Evolutionary conservation across 2,888 invertebrate genomes (phyloP).

Genomic region (Dasypogon diadema): DNA sequence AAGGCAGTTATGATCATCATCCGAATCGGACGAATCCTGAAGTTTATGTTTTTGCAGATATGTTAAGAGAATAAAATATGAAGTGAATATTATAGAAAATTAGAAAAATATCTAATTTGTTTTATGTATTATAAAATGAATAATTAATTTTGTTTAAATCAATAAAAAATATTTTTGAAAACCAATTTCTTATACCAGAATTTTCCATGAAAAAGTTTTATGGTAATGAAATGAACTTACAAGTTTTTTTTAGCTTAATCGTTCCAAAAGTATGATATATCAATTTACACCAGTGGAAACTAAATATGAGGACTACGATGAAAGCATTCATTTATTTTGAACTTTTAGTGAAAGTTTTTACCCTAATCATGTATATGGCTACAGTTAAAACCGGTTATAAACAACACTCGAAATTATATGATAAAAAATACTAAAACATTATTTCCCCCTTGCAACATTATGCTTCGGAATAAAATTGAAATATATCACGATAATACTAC

Average conservation of each 20-base stretch:
- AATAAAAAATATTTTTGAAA: conserved; percentile 44
- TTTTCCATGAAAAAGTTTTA: conserved; percentile 46
- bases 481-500: too few species aligned
- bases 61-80: conserved; percentile 23
- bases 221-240: background rate
- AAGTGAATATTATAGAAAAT: conserved; percentile 27
- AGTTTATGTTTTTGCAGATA: conserved; percentile 10
- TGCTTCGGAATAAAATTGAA: too few species aligned
- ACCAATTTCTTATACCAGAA: background rate
- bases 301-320: too few species aligned
- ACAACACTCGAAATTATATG: too few species aligned
- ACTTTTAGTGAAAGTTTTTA: too few species aligned
- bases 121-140: background rate
- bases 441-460: too few species aligned
- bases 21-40: conserved; percentile 64
- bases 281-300: too few species aligned
- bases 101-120: background rate
- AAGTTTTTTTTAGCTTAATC: conserved; percentile 22
- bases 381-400: too few species aligned
- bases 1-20: conserved; percentile 76
- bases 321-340: too few species aligned
- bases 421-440: too few species aligned
- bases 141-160: conserved; percentile 21
- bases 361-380: too few species aligned
- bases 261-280: too few species aligned